Conservation (phyloP, 2,888 invertebrate species). For the Ashinkailepas kermadecensis region DNA sequence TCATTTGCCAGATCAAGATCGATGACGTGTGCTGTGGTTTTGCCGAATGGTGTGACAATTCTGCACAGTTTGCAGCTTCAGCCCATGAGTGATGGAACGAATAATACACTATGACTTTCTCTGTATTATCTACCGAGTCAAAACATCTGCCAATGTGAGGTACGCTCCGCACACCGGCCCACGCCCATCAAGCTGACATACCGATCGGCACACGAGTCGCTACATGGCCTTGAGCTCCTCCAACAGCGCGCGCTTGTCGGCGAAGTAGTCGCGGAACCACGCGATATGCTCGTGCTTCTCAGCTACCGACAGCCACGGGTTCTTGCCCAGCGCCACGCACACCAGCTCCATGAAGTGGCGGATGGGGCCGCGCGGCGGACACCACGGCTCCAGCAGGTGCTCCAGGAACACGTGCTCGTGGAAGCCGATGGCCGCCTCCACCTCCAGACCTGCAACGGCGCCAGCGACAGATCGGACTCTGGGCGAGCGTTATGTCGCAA, state of each 20-base stretch:
- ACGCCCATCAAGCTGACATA: no score
- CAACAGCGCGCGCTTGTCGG: neutral
- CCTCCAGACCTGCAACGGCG: constrained; percentile 42
- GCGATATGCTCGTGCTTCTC: constrained; percentile 82
- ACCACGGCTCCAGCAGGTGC: constrained; percentile 73
- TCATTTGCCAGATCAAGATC: no score
- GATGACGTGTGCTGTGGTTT: no score
- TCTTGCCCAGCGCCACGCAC: constrained; percentile 85
- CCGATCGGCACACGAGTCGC: no score
- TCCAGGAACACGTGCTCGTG: constrained; percentile 93
- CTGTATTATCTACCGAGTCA: neutral
- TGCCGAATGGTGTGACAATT: no score
- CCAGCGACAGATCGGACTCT: no score
- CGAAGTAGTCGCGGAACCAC: constrained; percentile 89
- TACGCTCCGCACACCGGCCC: no score
- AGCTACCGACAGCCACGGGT: constrained; percentile 76
- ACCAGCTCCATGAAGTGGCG: constrained; percentile 97
- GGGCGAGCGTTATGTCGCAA: no score
- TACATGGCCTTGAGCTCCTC: constrained; percentile 14
- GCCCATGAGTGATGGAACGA: no score
- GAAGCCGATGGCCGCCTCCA: constrained; percentile 60
- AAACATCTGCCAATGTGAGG: no score
- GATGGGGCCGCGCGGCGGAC: constrained; percentile 81
- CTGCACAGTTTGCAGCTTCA: no score
- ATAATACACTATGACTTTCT: neutral